Conservation (phyloP, 2,888 invertebrate species). For the Scaptomyza caliginosa region DNA sequence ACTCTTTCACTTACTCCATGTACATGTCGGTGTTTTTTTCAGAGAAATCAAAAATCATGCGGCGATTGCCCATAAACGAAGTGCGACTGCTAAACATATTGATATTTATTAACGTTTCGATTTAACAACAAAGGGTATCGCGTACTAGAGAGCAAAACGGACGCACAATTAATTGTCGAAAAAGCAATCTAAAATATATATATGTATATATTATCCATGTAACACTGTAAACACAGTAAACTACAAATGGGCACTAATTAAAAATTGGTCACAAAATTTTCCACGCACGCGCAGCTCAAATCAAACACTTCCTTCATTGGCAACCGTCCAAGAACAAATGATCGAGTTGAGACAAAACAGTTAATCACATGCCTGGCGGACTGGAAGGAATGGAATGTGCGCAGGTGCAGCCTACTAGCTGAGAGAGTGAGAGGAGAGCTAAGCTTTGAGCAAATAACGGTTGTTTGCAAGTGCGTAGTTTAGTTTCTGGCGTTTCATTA, state of each 20-base stretch:
- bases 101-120: slow-evolving; percentile 48
- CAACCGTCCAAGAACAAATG: slow-evolving; percentile 81
- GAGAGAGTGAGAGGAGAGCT: neutral
- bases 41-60: slow-evolving; percentile 83
- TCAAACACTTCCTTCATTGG: slow-evolving; percentile 62
- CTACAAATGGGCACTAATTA: slow-evolving; percentile 70
- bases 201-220: slow-evolving; percentile 43
- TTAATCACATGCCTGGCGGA: neutral
- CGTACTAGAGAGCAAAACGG: slow-evolving; percentile 43
- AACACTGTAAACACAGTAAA: slow-evolving; percentile 55
- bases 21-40: slow-evolving; percentile 81
- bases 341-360: slow-evolving; percentile 51
- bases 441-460: slow-evolving; percentile 4
- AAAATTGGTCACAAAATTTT: slow-evolving; percentile 57
- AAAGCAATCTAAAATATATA: slow-evolving; percentile 36
- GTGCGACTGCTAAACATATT: slow-evolving; percentile 77
- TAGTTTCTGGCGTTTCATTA: neutral
- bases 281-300: slow-evolving; percentile 65
- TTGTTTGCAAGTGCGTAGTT: neutral
- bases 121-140: slow-evolving; percentile 59
- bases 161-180: slow-evolving; percentile 58
- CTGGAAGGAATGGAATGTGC: neutral
- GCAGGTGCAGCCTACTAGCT: slow-evolving; percentile 1
- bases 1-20: slow-evolving; percentile 84
- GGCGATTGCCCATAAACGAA: slow-evolving; percentile 82